Evolutionary conservation across 35 echinoderm and acorn worm species (phyloP).

Genomic region (Anneissia japonica): DNA sequence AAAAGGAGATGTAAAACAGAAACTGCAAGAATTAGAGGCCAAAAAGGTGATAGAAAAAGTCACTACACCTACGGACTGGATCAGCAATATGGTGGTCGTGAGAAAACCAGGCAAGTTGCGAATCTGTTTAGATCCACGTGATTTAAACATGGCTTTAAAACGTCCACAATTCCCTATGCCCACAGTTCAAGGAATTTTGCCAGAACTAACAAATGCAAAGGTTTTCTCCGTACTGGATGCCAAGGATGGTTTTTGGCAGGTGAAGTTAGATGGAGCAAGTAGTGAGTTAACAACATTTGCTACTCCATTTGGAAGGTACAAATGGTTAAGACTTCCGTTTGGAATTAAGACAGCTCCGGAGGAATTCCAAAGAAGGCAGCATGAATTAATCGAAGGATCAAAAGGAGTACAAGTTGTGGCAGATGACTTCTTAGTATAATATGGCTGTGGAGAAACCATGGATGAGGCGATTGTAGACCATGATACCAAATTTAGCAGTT

Average conservation of each 20-base stretch:
- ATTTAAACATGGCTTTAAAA: constrained; percentile 35
- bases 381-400: constrained; percentile 34
- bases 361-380: constrained; percentile 45
- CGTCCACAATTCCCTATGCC: constrained; percentile 35
- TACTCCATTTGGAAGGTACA: constrained; percentile 53
- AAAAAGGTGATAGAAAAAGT: not conserved
- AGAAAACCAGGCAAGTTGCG: constrained; percentile 5
- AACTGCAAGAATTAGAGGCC: constrained; percentile 18
- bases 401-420: constrained; percentile 30
- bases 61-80: not conserved
- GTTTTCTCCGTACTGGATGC: constrained; percentile 40
- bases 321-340: constrained; percentile 22
- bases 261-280: constrained; percentile 15
- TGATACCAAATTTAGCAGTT: constrained; percentile 22
- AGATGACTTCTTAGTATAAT: constrained; percentile 24
- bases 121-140: constrained; percentile 27
- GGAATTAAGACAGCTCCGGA: constrained; percentile 31
- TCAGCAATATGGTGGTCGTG: not conserved
- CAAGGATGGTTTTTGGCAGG: constrained; percentile 29
- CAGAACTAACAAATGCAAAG: constrained; percentile 38
- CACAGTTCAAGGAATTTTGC: constrained; percentile 22
- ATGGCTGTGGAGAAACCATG: constrained; percentile 19
- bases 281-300: constrained; percentile 34
- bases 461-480: constrained; percentile 36
- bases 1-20: constrained; percentile 30